phyloP scores from a whole-genome alignment of 2,113 vertebrate genomes.

The Raja brachyura region DNA sequence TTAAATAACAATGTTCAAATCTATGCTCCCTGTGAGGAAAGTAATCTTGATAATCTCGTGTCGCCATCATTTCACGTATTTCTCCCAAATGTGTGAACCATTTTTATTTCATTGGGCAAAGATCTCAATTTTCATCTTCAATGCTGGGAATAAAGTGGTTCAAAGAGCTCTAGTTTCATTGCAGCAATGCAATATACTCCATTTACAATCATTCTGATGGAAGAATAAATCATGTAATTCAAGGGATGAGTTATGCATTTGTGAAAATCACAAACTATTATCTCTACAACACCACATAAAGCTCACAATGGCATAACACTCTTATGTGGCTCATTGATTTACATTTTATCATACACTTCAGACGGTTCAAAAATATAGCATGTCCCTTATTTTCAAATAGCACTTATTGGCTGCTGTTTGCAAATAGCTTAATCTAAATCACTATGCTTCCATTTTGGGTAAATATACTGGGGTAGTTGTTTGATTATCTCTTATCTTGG shows the following conservation, averaged over 20 bases:
- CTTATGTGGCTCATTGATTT: not conserved
- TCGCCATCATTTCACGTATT: not conserved
- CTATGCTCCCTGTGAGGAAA: not conserved
- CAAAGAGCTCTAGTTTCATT: not conserved
- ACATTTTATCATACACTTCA: not conserved
- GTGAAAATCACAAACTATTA: not conserved
- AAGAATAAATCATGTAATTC: not conserved
- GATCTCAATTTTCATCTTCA: not conserved
- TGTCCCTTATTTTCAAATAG: not conserved
- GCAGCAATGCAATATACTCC: not conserved
- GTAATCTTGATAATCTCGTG: not conserved
- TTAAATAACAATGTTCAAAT: not conserved
- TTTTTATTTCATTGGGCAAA: not conserved
- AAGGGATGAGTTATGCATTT: not conserved
- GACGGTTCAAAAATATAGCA: not conserved
- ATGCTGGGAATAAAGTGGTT: not conserved
- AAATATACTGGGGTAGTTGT: not conserved
- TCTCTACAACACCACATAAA: not conserved
- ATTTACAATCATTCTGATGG: not conserved
- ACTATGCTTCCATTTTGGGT: not conserved
- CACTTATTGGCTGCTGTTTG: not conserved
- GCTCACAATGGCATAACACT: not conserved
- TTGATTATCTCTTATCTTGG: not conserved
- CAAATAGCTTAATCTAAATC: not conserved
- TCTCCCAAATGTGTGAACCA: not conserved